Evolutionary conservation across 2,113 vertebrate species (phyloP), one percentile per base, ranked within the genome.

Genomic region (Gavia stellata): DNA sequence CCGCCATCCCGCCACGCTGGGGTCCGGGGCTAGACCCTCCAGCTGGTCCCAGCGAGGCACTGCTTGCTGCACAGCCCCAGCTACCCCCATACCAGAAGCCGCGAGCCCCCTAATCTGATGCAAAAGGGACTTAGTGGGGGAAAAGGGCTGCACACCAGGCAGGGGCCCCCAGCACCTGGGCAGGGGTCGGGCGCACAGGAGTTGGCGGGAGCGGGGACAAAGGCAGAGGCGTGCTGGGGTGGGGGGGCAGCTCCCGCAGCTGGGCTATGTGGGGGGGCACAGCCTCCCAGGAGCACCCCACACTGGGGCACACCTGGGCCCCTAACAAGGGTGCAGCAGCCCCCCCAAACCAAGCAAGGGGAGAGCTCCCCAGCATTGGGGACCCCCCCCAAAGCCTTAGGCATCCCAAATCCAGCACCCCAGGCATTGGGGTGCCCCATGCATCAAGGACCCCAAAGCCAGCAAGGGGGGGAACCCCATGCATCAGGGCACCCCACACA

Each of bases 191-290:
- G 86, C 4, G 29, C 58, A 21, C 18, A 29, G 44, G 78, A 85
- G 81, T 95, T 94, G 96, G 96, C 96, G 95, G 95, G 95, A 97
- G 96, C 68, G 6, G 38, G 90, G 94, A 96, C 96, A 97, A 97
- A 96, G 96, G 75, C 86, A 75, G 79, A 28, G 71, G 65, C 47
- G 29, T 72, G 95, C 67, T 86, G 47, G 38, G 10, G 31, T n/a
- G 55, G 10, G 72, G 31, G 14, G 42, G 68, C 77, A 52, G 83
- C 40, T 75, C 31, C 31, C 1, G 14, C 55, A 33, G 49, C 59
- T 29, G 53, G 7, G 55, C 3, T 7, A 68, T 77, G 66, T 42
- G 31, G 16, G 19, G 67, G 5, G 1, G 1, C 21, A 44, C n/a
- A 66, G 38, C 12, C 34, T 11, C 36, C 4, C 16, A 16, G 38